Conservation (phyloP, 37 sponge, comb jelly and placozoan genomes). For the Oscarella lobularis region DNA sequence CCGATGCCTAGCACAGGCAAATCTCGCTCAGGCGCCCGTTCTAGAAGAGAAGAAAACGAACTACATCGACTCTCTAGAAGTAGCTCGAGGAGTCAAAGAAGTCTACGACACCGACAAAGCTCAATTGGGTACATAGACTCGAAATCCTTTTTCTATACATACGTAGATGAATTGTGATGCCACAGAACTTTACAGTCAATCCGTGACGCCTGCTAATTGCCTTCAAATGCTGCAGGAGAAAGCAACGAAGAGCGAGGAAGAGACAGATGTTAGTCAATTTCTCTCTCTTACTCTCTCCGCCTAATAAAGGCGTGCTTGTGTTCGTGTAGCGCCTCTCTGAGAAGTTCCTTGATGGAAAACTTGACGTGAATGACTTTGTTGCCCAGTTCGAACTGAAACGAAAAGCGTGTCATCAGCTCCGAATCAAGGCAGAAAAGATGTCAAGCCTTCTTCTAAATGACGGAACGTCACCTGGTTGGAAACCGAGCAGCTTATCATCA, state of each 20-base stretch:
- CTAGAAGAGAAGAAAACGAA: neutral
- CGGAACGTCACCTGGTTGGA: too few relatives aligned
- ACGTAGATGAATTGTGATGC: too few relatives aligned
- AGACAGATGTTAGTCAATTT: neutral
- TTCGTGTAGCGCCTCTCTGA: neutral
- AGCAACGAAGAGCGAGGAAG: neutral
- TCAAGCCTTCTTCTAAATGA: neutral
- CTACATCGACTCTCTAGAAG: neutral
- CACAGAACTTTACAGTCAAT: neutral
- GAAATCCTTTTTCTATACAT: too few relatives aligned
- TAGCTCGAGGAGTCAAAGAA: neutral
- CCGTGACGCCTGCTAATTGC: neutral
- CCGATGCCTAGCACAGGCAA: neutral
- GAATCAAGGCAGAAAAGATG: constrained; percentile 3
- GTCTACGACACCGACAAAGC: constrained; percentile 2
- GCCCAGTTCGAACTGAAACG: neutral
- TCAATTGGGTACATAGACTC: too few relatives aligned
- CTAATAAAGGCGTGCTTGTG: too few relatives aligned
- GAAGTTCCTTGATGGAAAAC: neutral
- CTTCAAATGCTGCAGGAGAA: neutral
- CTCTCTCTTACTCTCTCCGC: neutral
- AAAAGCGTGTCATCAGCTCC: neutral
- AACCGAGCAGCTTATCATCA: too few relatives aligned
- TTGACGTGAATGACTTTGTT: neutral
- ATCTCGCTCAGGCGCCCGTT: neutral